Conservation (phyloP, 2,888 invertebrate species). For the Sinelater perroti region DNA sequence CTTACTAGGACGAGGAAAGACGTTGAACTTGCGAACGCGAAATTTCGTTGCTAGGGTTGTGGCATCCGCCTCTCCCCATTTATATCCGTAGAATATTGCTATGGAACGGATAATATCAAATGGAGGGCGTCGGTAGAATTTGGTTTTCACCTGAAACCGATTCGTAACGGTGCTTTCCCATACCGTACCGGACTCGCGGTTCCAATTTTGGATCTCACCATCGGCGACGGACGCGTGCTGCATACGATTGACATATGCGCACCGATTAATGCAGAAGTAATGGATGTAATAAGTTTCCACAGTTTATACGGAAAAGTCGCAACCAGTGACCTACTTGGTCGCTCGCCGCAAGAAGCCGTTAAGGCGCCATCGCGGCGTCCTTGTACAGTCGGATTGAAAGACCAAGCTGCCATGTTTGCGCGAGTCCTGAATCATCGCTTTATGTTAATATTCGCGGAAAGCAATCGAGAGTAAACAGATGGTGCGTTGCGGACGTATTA, state of each 20-base stretch:
- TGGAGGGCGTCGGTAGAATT: too few relatives aligned
- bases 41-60: too few relatives aligned
- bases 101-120: too few relatives aligned
- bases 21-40: slow-evolving; percentile 23
- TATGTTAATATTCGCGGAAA: not conserved
- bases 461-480: not conserved
- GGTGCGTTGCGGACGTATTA: not conserved
- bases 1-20: slow-evolving; percentile 26
- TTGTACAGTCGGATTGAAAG: slow-evolving; percentile 12
- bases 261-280: slow-evolving; percentile 17
- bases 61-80: too few relatives aligned
- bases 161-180: not conserved
- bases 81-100: too few relatives aligned
- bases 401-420: slow-evolving; percentile 6
- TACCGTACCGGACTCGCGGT: too few relatives aligned
- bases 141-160: not conserved
- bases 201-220: not conserved
- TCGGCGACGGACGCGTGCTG: not conserved
- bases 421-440: slow-evolving; percentile 7
- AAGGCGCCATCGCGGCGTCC: slow-evolving; percentile 21
- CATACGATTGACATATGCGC: slow-evolving; percentile 16
- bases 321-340: slow-evolving; percentile 25
- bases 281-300: slow-evolving; percentile 16
- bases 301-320: slow-evolving; percentile 21
- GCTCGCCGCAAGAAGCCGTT: slow-evolving; percentile 22